These are phyloP conservation scores for Styela clava DNA, from an alignment of 23 tunicate genomes.

Conservation along the genomic window DNA sequence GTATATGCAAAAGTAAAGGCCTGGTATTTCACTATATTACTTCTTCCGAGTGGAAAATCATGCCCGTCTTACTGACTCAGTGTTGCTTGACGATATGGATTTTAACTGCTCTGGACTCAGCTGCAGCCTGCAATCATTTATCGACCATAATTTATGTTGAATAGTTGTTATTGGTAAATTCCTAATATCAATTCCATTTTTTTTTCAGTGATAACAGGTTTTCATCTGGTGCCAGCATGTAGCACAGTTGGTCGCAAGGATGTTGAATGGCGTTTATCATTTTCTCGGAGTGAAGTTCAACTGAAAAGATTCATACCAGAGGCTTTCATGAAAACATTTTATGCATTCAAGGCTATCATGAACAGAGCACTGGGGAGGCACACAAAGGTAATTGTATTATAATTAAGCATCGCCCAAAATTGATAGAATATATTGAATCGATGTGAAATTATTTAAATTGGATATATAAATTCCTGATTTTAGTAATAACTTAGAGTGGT, in stretches of 20 bases:
- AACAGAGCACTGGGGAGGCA: constrained; percentile 88
- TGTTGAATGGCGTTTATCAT: constrained; percentile 92
- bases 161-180: too few relatives aligned
- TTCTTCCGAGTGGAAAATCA: too few relatives aligned
- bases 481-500: too few relatives aligned
- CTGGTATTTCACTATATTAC: too few relatives aligned
- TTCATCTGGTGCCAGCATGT: constrained; percentile 85
- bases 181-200: not conserved
- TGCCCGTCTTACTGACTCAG: too few relatives aligned
- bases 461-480: too few relatives aligned
- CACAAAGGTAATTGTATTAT: constrained; percentile 56
- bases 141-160: too few relatives aligned
- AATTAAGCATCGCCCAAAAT: not conserved
- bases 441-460: too few relatives aligned
- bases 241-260: constrained; percentile 80
- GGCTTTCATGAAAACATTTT: constrained; percentile 97
- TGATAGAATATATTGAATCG: not conserved
- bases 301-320: constrained; percentile 78
- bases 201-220: constrained; percentile 87
- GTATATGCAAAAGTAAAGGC: too few relatives aligned
- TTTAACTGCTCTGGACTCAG: too few relatives aligned
- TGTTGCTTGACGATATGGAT: too few relatives aligned
- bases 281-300: constrained; percentile 91
- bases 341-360: constrained; percentile 94
- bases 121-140: too few relatives aligned